Evolutionary conservation across 2,797 vertebrate species (phyloP), one percentile per base, ranked within the genome.

Genomic region (Toxotes lorentzi): DNA sequence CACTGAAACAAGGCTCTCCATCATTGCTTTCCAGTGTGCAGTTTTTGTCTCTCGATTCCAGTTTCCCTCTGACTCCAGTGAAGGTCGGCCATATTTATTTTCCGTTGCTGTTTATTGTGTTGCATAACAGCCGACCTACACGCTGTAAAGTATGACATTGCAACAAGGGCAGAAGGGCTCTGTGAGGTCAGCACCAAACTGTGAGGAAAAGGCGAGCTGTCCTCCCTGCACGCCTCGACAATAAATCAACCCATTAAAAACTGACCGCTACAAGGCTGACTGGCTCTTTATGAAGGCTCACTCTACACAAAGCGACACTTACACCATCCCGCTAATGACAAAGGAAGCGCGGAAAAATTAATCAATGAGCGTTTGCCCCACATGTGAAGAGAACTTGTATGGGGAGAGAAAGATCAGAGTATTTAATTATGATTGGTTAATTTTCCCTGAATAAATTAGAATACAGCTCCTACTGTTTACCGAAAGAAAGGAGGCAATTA

Each of bases 401-500:
- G 41, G 60, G 66, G 60, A 63, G 71, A 67, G 70, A 66, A 59
- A 77, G 89, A 91, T 88, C 83, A 68, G 62, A 70, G 78, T 24
- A 43, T 86, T 89, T 93, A 91, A 93, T 91, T 92, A 88, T 75
- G 89, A 90, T 88, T 82, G 83, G 88, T 89, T 92, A 75, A 91
- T 93, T 93, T 88, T 79, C 89, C 68, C 87, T 73, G 83, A 89
- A 95, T 94, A 90, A 91, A 94, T 93, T 92, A 85, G 72, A 90
- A 90, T 85, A 91, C 60, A 74, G 90, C 89, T 92, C 91, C 89
- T 80, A 81, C 79, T 92, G 91, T 93, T 96, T 91, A 93, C 93
- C 69, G 81, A 93, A 93, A 80, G 83, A 80, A 92, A 94, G 95
- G 93, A 90, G 93, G 90, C 88, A 91, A 94, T 96, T 94, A 93